These are phyloP conservation scores for Ceyx margarethae DNA, from an alignment of 2,113 vertebrate genomes.

Conservation along the genomic window DNA sequence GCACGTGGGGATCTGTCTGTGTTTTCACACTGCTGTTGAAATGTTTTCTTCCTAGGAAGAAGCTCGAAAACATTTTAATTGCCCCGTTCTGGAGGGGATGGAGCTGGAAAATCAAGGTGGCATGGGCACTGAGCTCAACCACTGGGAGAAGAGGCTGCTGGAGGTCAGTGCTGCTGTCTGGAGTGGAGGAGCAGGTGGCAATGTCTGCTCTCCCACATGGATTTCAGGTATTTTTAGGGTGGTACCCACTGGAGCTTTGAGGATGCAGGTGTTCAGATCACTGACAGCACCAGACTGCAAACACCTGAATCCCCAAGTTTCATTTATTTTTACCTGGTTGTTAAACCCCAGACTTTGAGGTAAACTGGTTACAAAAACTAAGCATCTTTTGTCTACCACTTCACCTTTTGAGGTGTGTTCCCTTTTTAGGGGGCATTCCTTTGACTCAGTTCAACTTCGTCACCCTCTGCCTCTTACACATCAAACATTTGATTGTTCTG, in stretches of 20 bases:
- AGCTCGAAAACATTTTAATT: slow-evolving; percentile 89
- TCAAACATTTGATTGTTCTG: neutral
- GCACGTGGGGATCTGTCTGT: neutral
- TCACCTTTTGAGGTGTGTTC: neutral
- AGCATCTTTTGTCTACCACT: neutral
- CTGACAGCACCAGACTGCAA: neutral
- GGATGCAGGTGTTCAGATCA: neutral
- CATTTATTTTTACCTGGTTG: neutral
- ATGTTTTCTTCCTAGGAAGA: slow-evolving; percentile 81
- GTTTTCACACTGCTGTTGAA: neutral
- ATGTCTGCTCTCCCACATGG: neutral
- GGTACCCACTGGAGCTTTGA: neutral
- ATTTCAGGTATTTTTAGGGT: neutral
- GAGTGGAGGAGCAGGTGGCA: neutral
- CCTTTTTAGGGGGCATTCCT: neutral
- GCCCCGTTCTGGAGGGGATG: slow-evolving; percentile 93
- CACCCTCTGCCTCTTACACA: neutral
- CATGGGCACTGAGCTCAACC: slow-evolving; percentile 93
- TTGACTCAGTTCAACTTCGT: neutral
- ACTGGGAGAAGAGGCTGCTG: slow-evolving; percentile 95
- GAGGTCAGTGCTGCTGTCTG: slow-evolving; percentile 77
- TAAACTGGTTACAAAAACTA: neutral
- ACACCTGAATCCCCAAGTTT: neutral
- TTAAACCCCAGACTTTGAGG: neutral
- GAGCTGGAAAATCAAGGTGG: slow-evolving; percentile 99